Percentiles rank a stretch among this genome's conserved stretches.
Conservation (phyloP, 2,113 vertebrate species). For the Galeopterus variegatus region DNA sequence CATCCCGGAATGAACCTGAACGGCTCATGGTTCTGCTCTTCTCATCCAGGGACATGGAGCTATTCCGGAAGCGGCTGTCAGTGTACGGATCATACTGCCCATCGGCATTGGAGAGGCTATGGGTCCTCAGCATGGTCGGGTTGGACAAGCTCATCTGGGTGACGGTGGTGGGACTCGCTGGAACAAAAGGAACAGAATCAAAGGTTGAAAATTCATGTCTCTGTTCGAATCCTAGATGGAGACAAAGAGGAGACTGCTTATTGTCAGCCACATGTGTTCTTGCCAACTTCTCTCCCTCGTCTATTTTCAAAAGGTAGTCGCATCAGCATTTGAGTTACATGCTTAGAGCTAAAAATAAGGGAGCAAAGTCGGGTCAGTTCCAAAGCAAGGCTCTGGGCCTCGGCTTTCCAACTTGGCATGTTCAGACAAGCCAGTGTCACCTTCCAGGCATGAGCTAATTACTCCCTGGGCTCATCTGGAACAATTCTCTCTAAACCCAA, state of each 20-base stretch:
- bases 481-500: constrained; percentile 74
- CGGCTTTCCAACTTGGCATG: constrained; percentile 79
- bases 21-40: constrained; percentile 98
- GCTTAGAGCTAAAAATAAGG: constrained; percentile 63
- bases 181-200: constrained; percentile 69
- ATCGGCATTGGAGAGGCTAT: constrained; percentile 97
- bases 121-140: constrained; percentile 92
- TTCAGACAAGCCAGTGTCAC: constrained; percentile 78
- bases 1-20: constrained; percentile 98
- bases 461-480: constrained; percentile 79
- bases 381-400: constrained; percentile 70
- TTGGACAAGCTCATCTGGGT: constrained; percentile 95
- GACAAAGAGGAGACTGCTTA: not conserved
- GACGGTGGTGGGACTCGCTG: constrained; percentile 95
- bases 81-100: constrained; percentile 92
- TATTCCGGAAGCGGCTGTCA: constrained; percentile 96
- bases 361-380: constrained; percentile 72
- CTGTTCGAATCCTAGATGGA: not conserved
- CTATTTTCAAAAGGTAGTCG: constrained; percentile 58
- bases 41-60: constrained; percentile 98
- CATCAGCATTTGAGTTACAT: constrained; percentile 53
- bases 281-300: constrained; percentile 49
- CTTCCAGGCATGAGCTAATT: constrained; percentile 80
- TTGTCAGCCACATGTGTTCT: not conserved
- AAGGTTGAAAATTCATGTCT: not conserved